Conservation (phyloP, 2,888 invertebrate species). For the Magallana nippona region DNA sequence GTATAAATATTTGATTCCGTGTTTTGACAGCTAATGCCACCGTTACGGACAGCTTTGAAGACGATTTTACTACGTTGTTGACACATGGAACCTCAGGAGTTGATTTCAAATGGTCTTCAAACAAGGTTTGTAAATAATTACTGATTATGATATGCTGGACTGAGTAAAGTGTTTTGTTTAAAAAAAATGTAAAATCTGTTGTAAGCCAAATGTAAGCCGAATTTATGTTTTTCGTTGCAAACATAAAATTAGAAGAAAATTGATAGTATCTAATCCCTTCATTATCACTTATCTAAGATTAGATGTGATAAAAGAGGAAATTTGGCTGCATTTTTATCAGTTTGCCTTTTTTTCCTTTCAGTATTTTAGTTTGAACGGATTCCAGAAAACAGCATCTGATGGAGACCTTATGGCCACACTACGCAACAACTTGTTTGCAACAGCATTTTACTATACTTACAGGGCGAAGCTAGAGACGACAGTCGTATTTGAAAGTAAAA, state of each 20-base stretch:
- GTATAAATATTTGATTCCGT: too few species aligned
- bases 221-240: too few species aligned
- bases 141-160: too few species aligned
- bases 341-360: background rate
- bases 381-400: background rate
- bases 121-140: background rate
- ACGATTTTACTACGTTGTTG: background rate
- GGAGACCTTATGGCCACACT: background rate
- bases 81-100: background rate
- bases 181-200: too few species aligned
- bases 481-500: background rate
- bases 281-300: too few species aligned
- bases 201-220: too few species aligned
- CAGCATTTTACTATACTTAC: background rate
- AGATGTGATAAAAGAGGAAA: too few species aligned
- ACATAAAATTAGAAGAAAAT: too few species aligned
- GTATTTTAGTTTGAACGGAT: background rate
- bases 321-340: too few species aligned
- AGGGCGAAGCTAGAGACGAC: background rate
- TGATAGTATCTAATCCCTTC: too few species aligned
- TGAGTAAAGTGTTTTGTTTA: too few species aligned
- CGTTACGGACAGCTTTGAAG: background rate
- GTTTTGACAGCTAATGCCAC: background rate
- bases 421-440: background rate
- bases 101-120: background rate